phyloP scores from a whole-genome alignment of 2,797 vertebrate genomes.

The Poeciliopsis presidionis region DNA sequence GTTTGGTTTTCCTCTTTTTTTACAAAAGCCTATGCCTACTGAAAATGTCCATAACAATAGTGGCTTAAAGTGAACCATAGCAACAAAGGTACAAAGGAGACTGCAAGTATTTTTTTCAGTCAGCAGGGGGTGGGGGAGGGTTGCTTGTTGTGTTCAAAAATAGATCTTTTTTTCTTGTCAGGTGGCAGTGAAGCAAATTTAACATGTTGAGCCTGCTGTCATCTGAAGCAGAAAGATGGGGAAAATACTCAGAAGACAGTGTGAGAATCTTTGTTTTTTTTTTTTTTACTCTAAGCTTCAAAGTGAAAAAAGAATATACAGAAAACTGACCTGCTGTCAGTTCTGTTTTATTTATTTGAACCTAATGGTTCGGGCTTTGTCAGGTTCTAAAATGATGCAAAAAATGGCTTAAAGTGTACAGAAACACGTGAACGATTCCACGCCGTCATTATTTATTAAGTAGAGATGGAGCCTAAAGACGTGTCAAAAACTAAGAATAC shows the following conservation, averaged over 20 bases:
- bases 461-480: background rate
- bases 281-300: background rate
- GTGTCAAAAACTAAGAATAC: background rate
- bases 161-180: background rate
- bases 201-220: background rate
- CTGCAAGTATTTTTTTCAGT: background rate
- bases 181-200: background rate
- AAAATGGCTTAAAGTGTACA: background rate
- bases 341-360: background rate
- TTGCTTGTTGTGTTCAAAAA: background rate
- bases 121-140: background rate
- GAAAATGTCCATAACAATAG: background rate
- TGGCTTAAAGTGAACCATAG: slow-evolving; percentile 4
- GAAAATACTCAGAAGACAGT: background rate
- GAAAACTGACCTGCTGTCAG: background rate
- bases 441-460: background rate
- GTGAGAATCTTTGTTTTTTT: background rate
- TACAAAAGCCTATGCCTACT: background rate
- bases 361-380: background rate
- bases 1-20: background rate
- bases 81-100: background rate
- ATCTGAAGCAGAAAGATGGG: background rate
- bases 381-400: background rate
- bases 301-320: background rate
- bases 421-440: background rate